phyloP scores from a whole-genome alignment of 2,113 vertebrate species.

The Clarias batrachus region DNA sequence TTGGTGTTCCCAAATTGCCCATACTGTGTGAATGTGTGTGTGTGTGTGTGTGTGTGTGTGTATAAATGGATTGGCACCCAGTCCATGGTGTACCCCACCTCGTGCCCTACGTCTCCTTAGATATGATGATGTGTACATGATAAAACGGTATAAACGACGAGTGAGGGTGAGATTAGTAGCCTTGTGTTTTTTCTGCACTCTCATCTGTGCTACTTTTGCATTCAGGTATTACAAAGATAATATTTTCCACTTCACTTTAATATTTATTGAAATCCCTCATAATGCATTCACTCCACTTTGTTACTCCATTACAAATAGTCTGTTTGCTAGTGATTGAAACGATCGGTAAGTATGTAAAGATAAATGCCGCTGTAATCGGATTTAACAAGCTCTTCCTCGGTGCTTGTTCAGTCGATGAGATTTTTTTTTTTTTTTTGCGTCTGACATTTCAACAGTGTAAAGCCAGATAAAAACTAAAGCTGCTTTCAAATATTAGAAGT shows the following conservation, averaged over 20 bases:
- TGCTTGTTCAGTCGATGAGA: slow-evolving; percentile 14
- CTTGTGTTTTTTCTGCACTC: too few relatives aligned
- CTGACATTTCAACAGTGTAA: neutral
- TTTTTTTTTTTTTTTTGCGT: neutral
- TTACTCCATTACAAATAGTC: slow-evolving; percentile 29
- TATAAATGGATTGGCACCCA: too few relatives aligned
- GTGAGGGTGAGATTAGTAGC: neutral
- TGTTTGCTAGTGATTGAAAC: slow-evolving; percentile 29
- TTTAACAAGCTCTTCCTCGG: slow-evolving; percentile 17
- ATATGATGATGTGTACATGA: too few relatives aligned
- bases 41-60: too few relatives aligned
- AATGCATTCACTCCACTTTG: slow-evolving; percentile 8
- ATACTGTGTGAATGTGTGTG: too few relatives aligned
- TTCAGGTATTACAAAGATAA: slow-evolving; percentile 2
- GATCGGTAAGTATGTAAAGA: slow-evolving; percentile 31
- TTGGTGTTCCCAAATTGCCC: too few relatives aligned
- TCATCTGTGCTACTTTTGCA: neutral
- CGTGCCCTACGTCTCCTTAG: too few relatives aligned
- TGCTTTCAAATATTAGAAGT: slow-evolving; percentile 10
- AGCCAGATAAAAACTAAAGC: neutral
- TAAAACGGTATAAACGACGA: too few relatives aligned
- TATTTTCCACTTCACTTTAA: slow-evolving; percentile 4
- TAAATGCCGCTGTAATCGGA: slow-evolving; percentile 8
- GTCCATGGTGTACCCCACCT: too few relatives aligned
- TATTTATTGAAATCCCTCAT: neutral